A percentile compares a stretch with the other conserved stretches of the same genome.
phyloP scores from a whole-genome alignment of 1,140 invertebrate genomes.

The Drosophila nebulosa region DNA sequence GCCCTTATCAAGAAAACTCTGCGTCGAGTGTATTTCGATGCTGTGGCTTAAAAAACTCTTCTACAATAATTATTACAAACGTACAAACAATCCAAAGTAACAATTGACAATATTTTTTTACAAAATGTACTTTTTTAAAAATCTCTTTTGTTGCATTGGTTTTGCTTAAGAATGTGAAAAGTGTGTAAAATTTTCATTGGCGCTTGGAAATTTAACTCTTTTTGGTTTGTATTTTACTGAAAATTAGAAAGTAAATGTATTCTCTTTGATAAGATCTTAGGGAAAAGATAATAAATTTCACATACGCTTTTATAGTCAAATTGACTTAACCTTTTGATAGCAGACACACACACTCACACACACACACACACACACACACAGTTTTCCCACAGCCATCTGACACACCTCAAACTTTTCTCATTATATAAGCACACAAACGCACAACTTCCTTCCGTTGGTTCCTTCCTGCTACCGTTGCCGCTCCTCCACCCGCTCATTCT shows the following conservation, averaged over 20 bases:
- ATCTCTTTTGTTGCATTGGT: not conserved
- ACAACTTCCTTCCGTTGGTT: slow-evolving; percentile 24
- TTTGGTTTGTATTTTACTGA: not conserved
- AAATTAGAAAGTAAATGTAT: slow-evolving; percentile 1
- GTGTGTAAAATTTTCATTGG: too few species aligned
- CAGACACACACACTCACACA: not conserved
- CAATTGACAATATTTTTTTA: too few species aligned
- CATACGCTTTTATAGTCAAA: not conserved
- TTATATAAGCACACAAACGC: slow-evolving; percentile 39
- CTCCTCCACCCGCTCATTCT: not conserved
- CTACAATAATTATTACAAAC: too few species aligned
- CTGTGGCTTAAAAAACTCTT: too few species aligned
- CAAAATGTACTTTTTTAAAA: too few species aligned
- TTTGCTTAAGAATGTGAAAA: not conserved
- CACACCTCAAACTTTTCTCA: slow-evolving; percentile 65
- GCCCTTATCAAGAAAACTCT: too few species aligned
- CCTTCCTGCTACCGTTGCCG: slow-evolving; percentile 2
- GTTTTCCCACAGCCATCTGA: not conserved
- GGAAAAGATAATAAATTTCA: slow-evolving; percentile 2
- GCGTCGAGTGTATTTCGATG: too few species aligned
- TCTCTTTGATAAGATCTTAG: not conserved
- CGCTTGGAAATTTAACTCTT: not conserved
- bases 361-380: not conserved
- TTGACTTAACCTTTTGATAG: slow-evolving; percentile 32
- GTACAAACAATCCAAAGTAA: too few species aligned